Evolutionary conservation across 2,888 invertebrate species (phyloP), one percentile per base, ranked within the genome.

Genomic region (Monopis laevigella): DNA sequence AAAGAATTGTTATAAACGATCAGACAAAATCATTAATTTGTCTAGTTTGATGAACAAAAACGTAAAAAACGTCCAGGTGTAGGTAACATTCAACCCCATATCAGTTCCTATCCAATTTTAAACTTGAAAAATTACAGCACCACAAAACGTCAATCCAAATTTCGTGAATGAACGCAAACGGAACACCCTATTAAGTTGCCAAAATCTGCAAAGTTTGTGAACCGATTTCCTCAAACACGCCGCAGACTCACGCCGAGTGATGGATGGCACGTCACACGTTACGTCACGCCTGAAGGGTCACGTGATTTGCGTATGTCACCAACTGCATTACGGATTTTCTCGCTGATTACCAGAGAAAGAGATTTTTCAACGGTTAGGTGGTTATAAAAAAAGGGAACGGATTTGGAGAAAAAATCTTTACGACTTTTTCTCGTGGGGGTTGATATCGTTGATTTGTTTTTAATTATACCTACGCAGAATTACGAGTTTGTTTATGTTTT

Each of bases 251-350:
- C 24, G 27, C 44, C 16, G 39, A 38, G 34, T 77, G 77, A 78
- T 77, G 62, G 70, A 78, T 77, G 57, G 66, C 54, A 58, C 51
- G 64, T 63, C 62, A 51, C 63, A 68, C 65, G 69, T 68, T 52
- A 55, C 65, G 72, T 73, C 73, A 66, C 64, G 28, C 65, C 59
- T 51, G 64, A 61, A 65, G 62, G 64, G 66, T 58, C 58, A 56
- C 59, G 59, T 58, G 64, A 58, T 62, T 65, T 59, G 58, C 56
- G 60, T 61, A 65, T 16, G 36, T 36, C 36, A 36, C 36, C 36
- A 21, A 21, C 36, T 36, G 36, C 19, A 21, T 36, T 36, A 36
- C 21, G 21, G 36, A 7, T 36, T 36, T 36, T 36, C 8, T 32
- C 8, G 32, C 10, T n/a, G n/a, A n/a, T n/a, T n/a, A n/a, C n/a